Conservation (phyloP, 1,140 invertebrate species). For the Saccostrea cuccullata region DNA sequence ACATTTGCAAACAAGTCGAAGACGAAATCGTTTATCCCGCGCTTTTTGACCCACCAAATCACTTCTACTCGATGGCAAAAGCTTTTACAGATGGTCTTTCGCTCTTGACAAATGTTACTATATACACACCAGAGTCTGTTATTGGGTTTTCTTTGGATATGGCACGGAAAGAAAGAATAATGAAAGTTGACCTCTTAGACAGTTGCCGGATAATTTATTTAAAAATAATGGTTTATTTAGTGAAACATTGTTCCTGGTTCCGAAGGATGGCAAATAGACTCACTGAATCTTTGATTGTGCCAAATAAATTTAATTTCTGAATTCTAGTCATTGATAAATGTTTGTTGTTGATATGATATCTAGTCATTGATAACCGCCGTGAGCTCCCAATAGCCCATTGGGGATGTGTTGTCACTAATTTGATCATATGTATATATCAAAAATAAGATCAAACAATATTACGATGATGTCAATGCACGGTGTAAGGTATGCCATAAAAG, state of each 20-base stretch:
- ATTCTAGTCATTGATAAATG: background rate
- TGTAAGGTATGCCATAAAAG: too few relatives aligned
- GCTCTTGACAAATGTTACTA: background rate
- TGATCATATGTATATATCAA: too few relatives aligned
- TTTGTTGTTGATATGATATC: too few relatives aligned
- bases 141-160: conserved; percentile 45
- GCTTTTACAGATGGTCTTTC: conserved; percentile 64
- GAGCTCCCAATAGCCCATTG: too few relatives aligned
- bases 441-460: too few relatives aligned
- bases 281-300: background rate
- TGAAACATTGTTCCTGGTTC: background rate
- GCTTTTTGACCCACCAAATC: conserved; percentile 56
- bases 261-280: conserved; percentile 19
- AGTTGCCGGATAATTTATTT: conserved; percentile 41
- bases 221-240: conserved; percentile 10
- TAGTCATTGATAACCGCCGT: too few relatives aligned
- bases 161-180: background rate
- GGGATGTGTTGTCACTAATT: too few relatives aligned
- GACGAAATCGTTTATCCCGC: conserved; percentile 57
- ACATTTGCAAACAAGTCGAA: conserved; percentile 72
- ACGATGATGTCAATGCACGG: too few relatives aligned
- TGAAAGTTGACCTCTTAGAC: conserved; percentile 28
- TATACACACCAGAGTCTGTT: conserved; percentile 50
- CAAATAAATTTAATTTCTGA: background rate
- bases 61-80: conserved; percentile 63